Base-by-base conservation (phyloP, 2,888 invertebrate species). In the Orthosia gracilis region DNA sequence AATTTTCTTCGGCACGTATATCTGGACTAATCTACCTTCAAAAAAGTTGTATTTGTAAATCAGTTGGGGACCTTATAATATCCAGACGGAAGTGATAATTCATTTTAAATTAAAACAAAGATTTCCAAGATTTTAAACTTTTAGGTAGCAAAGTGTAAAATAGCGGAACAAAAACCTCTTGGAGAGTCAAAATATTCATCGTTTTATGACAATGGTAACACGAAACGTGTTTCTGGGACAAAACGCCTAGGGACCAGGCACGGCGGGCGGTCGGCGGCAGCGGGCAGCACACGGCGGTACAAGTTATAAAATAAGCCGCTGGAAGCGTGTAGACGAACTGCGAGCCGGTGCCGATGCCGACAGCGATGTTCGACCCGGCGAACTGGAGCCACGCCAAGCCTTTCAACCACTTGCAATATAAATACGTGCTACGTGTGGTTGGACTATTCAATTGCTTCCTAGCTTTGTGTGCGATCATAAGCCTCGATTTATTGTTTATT, bases 221-320 rank as follows among this genome's bases (percentile, higher is more conserved):
- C 74, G 69, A 75, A 85, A 78, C 68, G 65, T 81, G 80, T 80
- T 84, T 88, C 85, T 84, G 76, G 76, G 79, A 78, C 73, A 78
- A 78, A 82, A 79, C 76, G 77, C 76, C 76, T 76, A 67, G 63
- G 73, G 79, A 54, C 47, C 50, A 47, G 47, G 58, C 50, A 62
- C 59, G 77, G 64, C 65, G 31, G 67, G 52, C 49, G 67, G 80
- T 18, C 65, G 72, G 26, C 67, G 74, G 73, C 69, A 61, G 82
- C 69, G 62, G 82, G 80, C 82, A 85, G 84, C 54, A 21, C 21
- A 21, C 23, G 45, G 71, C 82, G 84, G 84, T 85, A 86, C 87
- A 86, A 86, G 87, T 89, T 88, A 87, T 88, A 87, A 88, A 89
- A 88, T 89, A 89, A 88, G 85, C 87, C 85, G 82, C 85, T 83